Percentiles rank a stretch among this genome's conserved stretches.
Conservation (phyloP, 2,888 invertebrate species). For the Nycteola revayana region DNA sequence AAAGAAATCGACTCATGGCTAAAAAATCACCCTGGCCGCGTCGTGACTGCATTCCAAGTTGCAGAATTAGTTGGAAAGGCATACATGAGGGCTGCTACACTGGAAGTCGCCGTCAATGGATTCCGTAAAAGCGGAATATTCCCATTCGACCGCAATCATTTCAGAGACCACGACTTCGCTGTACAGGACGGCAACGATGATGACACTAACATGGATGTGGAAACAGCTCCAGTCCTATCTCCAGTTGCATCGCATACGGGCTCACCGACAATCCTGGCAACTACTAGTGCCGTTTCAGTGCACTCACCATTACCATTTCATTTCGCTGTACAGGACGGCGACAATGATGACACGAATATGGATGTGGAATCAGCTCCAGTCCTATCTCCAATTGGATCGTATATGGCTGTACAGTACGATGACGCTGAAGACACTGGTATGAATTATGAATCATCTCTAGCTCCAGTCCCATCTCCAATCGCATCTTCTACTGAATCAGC, state of each 20-base stretch:
- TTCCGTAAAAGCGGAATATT: slow-evolving; percentile 5
- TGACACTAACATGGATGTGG: neutral
- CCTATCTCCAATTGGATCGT: too few relatives aligned
- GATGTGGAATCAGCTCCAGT: too few relatives aligned
- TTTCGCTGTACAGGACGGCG: too few relatives aligned
- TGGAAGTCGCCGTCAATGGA: slow-evolving; percentile 3
- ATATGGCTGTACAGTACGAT: too few relatives aligned
- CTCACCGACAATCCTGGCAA: too few relatives aligned
- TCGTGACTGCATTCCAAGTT: neutral
- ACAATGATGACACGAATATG: too few relatives aligned
- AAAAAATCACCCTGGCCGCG: neutral
- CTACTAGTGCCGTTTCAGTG: too few relatives aligned
- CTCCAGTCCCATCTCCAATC: too few relatives aligned
- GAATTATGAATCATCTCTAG: too few relatives aligned
- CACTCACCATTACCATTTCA: too few relatives aligned
- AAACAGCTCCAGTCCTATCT: neutral
- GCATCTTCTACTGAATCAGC: too few relatives aligned
- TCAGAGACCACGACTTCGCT: slow-evolving; percentile 6
- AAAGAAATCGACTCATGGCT: slow-evolving; percentile 7
- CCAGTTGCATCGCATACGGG: neutral
- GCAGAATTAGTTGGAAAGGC: slow-evolving; percentile 4
- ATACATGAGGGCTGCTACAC: slow-evolving; percentile 1
- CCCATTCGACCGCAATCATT: slow-evolving; percentile 3
- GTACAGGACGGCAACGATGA: neutral
- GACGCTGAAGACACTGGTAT: too few relatives aligned